Evolutionary conservation across 2,888 invertebrate genomes (phyloP).

Genomic region (Anodontia alba): DNA sequence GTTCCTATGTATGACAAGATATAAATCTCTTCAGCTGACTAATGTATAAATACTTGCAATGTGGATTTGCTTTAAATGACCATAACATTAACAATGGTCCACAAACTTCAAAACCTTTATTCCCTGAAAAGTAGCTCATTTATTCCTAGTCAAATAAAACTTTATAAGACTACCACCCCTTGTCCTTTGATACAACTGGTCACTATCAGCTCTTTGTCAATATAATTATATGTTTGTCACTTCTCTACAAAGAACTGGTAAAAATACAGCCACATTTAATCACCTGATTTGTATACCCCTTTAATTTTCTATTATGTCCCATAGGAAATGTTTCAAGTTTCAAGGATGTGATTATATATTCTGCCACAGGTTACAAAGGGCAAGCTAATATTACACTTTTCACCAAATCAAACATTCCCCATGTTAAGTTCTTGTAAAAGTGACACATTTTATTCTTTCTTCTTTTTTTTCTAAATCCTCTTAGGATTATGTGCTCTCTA

Average conservation of each 20-base stretch:
- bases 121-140: too few species aligned
- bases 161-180: background rate
- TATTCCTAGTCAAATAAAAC: background rate
- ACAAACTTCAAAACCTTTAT: too few species aligned
- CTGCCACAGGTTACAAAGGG: background rate
- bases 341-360: conserved; percentile 6
- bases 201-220: background rate
- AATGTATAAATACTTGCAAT: too few species aligned
- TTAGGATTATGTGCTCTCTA: too few species aligned
- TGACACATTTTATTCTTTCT: too few species aligned
- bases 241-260: background rate
- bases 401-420: background rate
- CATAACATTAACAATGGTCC: too few species aligned
- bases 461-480: too few species aligned
- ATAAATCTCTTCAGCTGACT: too few species aligned
- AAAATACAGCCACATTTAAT: conserved; percentile 5
- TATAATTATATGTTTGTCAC: conserved; percentile 7
- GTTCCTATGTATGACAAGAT: too few species aligned
- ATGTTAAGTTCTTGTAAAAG: background rate
- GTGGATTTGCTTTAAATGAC: too few species aligned
- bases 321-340: background rate
- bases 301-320: background rate
- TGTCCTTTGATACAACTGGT: background rate
- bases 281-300: background rate
- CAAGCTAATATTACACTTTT: background rate